Evolutionary conservation across 2,113 vertebrate genomes (phyloP).

Genomic region (Phalacrocorax brasilianus): DNA sequence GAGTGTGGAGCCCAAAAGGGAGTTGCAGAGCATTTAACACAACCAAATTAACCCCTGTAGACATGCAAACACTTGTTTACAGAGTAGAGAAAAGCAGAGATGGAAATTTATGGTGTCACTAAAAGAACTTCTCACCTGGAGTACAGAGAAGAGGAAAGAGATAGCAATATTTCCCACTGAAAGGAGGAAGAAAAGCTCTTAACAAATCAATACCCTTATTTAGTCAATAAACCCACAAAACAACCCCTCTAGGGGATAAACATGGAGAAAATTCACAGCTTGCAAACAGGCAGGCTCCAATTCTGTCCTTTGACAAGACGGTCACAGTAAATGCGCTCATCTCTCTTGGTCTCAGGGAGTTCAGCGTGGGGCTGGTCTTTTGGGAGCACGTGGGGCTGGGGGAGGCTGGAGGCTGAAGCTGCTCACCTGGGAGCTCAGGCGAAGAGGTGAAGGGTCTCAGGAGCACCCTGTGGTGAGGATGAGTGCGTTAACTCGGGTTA

Average conservation of each 20-base stretch:
- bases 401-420: background rate
- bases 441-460: background rate
- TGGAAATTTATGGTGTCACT: constrained; percentile 74
- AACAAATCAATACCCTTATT: constrained; percentile 73
- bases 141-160: constrained; percentile 9
- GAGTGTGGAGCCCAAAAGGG: background rate
- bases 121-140: constrained; percentile 68
- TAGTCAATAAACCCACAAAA: constrained; percentile 74
- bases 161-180: constrained; percentile 64
- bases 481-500: background rate
- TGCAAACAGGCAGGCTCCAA: background rate
- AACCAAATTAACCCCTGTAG: constrained; percentile 74
- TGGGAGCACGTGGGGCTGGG: fast-evolving
- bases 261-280: constrained; percentile 57
- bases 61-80: constrained; percentile 73
- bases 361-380: background rate
- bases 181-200: constrained; percentile 77
- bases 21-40: constrained; percentile 30
- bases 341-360: background rate
- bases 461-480: background rate
- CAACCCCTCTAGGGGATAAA: constrained; percentile 54
- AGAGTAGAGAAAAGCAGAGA: constrained; percentile 61
- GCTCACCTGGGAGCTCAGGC: background rate
- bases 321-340: background rate
- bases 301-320: background rate